A percentile compares a stretch with the other conserved stretches of the same genome.
Conservation (phyloP, 2,113 vertebrate genomes). For the Eptesicus fuscus region DNA sequence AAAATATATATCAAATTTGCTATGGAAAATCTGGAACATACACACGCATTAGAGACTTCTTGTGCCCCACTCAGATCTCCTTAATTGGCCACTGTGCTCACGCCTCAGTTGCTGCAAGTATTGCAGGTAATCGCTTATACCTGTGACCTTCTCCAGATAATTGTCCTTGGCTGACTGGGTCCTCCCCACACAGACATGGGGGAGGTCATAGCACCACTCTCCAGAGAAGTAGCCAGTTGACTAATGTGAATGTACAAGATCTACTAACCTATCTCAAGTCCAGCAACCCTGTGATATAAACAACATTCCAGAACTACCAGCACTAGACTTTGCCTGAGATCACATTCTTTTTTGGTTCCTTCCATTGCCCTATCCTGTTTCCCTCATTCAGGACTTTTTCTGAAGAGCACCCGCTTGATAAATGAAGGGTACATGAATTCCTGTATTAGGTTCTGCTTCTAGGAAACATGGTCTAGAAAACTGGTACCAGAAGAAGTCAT, state of each 20-base stretch:
- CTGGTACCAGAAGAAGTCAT: neutral
- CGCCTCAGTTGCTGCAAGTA: neutral
- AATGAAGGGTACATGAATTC: neutral
- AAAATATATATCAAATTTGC: neutral
- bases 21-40: neutral
- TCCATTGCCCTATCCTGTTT: neutral
- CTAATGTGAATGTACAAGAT: too few relatives aligned
- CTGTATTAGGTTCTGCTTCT: neutral
- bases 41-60: neutral
- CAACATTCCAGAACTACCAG: neutral
- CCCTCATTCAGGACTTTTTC: neutral
- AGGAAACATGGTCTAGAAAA: neutral
- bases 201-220: neutral
- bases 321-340: neutral
- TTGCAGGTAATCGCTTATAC: neutral
- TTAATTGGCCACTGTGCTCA: too few relatives aligned
- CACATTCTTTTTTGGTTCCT: neutral
- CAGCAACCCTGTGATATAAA: neutral
- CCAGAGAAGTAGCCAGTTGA: neutral
- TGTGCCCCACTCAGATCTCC: neutral
- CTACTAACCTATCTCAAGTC: neutral
- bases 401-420: neutral
- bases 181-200: neutral
- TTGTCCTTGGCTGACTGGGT: neutral
- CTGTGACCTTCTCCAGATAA: neutral